Percentiles rank a stretch among this genome's conserved stretches.
Evolutionary conservation across 2,888 invertebrate species (phyloP).

Genomic region (Alsophila aescularia): DNA sequence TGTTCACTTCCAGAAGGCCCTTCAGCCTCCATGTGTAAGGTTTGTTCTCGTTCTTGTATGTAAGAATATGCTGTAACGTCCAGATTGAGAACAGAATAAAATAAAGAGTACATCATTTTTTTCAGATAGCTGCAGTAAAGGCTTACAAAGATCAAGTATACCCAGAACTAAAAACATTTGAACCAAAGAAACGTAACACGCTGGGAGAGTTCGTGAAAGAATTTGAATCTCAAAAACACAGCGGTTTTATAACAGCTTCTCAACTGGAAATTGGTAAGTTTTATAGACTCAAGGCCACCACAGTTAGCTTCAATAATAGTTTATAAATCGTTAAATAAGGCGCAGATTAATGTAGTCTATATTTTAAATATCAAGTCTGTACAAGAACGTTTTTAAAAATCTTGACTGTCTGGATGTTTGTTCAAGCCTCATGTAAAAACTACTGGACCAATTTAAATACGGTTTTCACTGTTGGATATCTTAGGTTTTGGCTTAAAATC

Average conservation of each 20-base stretch:
- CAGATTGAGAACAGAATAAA: no score
- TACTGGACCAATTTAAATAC: no score
- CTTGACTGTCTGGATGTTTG: no score
- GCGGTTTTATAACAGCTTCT: slow-evolving; percentile 70
- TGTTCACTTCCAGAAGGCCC: no score
- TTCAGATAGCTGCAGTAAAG: slow-evolving; percentile 86
- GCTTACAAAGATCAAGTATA: slow-evolving; percentile 79
- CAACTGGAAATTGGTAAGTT: slow-evolving; percentile 62
- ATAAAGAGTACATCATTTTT: slow-evolving; percentile 5
- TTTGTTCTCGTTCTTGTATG: no score
- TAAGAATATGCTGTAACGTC: not conserved
- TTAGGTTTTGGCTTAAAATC: no score
- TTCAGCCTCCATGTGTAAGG: no score
- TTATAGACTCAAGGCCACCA: no score
- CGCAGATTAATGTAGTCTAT: not conserved
- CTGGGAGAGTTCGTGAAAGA: slow-evolving; percentile 78
- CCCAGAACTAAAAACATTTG: slow-evolving; percentile 81
- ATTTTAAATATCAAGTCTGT: no score
- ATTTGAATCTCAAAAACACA: slow-evolving; percentile 62
- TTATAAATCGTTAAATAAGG: not conserved
- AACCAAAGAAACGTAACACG: slow-evolving; percentile 79
- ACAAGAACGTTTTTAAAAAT: no score
- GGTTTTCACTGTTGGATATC: no score
- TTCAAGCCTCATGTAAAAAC: no score
- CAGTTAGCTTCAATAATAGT: not conserved